Base-by-base conservation (phyloP, 64 coral and sea anemone species). In the Stichodactyla mertensii region DNA sequence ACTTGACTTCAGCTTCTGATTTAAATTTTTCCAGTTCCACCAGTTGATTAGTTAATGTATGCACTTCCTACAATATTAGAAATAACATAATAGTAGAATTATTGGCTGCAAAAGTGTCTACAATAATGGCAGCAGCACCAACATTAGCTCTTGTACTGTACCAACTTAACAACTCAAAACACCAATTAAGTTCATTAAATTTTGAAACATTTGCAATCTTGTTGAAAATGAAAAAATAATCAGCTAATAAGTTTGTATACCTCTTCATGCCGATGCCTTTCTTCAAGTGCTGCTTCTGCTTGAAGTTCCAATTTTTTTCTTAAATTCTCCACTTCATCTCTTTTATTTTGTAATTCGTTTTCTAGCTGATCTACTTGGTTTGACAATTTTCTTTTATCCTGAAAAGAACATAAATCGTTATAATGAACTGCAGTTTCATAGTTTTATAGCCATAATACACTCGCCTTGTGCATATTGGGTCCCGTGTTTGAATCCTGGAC, bases 381-480 rank as follows among this genome's bases (percentile, higher is more conserved):
- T 45, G 86, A 23, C n/a, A 94, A 88, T 27, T 87, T 87, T 77
- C 86, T 61, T 78, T 94, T 94, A 14, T 94, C 92, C 92, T 94
- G 54, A 6, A 61, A 69, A 89, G 52, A 56, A 77, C 54, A 83
- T 6, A 8, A 0, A 80, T 10, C 7, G 8, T 4, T 54, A 55
- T 77, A 54, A 31, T 1, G 31, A 36, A 36, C 31, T 36, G 31
- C 31, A 36, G 31, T 36, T 36, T 1, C 0, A 36, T 36, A 36
- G 2, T 36, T 36, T 36, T 36, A 36, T 36, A 36, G 31, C 31
- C 31, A 36, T 36, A 36, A 2, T 36, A 2, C 31, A 36, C 31
- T 36, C 31, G 31, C 31, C 31, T 36, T 36, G 31, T 2, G 2
- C 31, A 0, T 36, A 0, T 1, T 2, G 2, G 31, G 2, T 36